Evolutionary conservation across 2,888 invertebrate genomes (phyloP), one percentile per base, ranked within the genome.

Genomic region (Lasioglossum calceatum): DNA sequence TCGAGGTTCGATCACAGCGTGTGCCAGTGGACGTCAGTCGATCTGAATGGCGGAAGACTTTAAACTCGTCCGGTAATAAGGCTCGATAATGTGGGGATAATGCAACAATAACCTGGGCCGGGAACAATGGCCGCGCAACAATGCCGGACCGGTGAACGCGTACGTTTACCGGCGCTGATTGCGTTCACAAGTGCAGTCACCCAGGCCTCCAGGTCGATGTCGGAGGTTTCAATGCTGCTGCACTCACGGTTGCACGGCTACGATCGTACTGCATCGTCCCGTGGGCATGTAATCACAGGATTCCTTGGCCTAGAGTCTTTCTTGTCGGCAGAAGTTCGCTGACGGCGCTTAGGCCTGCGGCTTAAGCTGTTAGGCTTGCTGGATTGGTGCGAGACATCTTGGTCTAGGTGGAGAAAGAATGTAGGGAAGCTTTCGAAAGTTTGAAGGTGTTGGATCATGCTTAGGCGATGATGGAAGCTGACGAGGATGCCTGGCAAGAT

Each of bases 31-130:
- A 50, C 75, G 16, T 77, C 83, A 79, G 83, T 76, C 77, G 77
- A n/a, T 72, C 54, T 70, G 85, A 88, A 86, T 82, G 58, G 79
- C 36, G 36, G 19, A 54, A 27, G 70, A 78, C 72, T 78, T 84
- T 84, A 82, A 86, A 86, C 77, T 82, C 70, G 74, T 70, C 70
- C 50, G 50, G 89, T 91, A 88, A 90, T 87, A 84, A 86, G 89
- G 80, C 72, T 84, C 91, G 82, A 91, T 91, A 87, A 90, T 85
- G 80, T 83, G n/a, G 72, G 85, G 79, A 86, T 90, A 89, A 91
- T 87, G 81, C 81, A 86, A 91, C 89, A 86, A 88, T 91, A 89
- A 89, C 85, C 89, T 27, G 70, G 58, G 23, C 27, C 10, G 76
- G 81, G 88, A 85, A 89, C 90, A 89, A 89, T 90, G 80, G 81